Base-by-base conservation (phyloP, 2,797 vertebrate genomes). In the Setipinna tenuifilis region DNA sequence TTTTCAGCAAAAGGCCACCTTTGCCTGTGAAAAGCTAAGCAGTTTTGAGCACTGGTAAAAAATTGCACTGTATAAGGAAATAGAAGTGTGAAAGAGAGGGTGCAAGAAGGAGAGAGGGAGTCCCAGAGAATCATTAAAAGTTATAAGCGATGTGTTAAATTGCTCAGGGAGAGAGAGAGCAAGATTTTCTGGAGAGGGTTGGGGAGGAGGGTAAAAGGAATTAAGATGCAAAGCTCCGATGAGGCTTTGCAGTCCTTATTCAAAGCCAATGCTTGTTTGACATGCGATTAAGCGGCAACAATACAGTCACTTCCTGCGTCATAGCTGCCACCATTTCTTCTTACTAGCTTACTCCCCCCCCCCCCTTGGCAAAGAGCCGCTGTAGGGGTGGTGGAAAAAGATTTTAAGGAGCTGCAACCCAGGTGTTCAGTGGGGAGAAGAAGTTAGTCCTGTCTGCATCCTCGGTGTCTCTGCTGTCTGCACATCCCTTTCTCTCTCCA, bases 101-200 rank as follows among this genome's bases (percentile, higher is more conserved):
- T 19, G 17, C 17, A 35, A 31, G 28, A 68, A 41, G 5, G 35
- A 41, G 25, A 14, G 25, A 31, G 28, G 16, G 25, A 71, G 28
- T 71, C 65, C 31, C 65, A 4, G 25, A 71, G 65, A 31, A 71
- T 71, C 65, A 71, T 71, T 71, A 71, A 71, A 71, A 71, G 65
- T 71, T 71, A 71, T 71, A 71, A 35, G 25, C 65, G 16, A 25
- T 17, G 65, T 71, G 25, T 31, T 71, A 71, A 71, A 31, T 25
- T 71, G 65, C 65, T 28, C 23, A 23, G n/a, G 62, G 25, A 28
- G 62, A 68, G 23, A 28, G 62, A 28, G 25, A 68, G 23, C 28
- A 21, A 28, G 25, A 68, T 41, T 41, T 41, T 41, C 35, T 41
- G 35, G 23, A 68, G 62, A 31, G 62, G 12, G 62, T 12, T 41